Evolutionary conservation across 2,888 invertebrate species (phyloP).

Genomic region (Drosophila nr. medialis): DNA sequence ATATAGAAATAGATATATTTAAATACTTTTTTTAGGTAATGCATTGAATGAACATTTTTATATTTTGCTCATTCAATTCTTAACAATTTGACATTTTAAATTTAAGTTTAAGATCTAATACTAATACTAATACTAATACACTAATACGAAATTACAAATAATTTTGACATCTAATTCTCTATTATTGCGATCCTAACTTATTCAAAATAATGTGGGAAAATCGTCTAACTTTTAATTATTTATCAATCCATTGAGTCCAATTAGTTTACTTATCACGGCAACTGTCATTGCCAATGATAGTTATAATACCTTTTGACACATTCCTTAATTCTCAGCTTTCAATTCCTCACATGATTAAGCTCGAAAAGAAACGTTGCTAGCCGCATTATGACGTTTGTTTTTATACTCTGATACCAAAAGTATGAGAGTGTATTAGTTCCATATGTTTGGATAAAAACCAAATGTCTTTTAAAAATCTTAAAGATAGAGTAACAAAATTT

Average conservation of each 20-base stretch:
- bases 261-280: slow-evolving; percentile 15
- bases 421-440: neutral
- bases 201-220: neutral
- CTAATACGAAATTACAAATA: neutral
- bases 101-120: neutral
- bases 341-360: slow-evolving; percentile 4
- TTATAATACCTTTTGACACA: slow-evolving; percentile 17
- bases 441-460: neutral
- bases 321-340: neutral
- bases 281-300: slow-evolving; percentile 7
- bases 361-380: slow-evolving; percentile 4
- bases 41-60: neutral
- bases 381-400: slow-evolving; percentile 11
- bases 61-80: neutral
- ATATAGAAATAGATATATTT: neutral
- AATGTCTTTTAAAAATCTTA: neutral
- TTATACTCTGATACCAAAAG: neutral
- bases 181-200: neutral
- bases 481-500: neutral
- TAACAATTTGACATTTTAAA: neutral
- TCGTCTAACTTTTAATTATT: neutral
- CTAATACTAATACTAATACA: too few relatives aligned
- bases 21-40: neutral
- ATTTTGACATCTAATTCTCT: neutral
- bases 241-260: slow-evolving; percentile 12